Base-by-base conservation (phyloP, 2,113 vertebrate species). In the Gadus chalcogrammus region DNA sequence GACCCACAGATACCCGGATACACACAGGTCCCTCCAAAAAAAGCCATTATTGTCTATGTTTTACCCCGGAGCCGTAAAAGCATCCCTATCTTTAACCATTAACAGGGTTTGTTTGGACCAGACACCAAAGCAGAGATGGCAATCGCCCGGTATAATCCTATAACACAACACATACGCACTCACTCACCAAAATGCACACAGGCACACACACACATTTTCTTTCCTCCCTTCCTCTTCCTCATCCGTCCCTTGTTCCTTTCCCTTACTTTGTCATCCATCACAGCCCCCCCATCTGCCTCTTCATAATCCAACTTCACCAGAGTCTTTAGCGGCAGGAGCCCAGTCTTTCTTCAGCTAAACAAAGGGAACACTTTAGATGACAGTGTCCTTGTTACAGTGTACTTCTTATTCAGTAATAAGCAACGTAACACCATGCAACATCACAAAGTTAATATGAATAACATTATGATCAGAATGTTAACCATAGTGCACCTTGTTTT, bases 81-180 rank as follows among this genome's bases (percentile, higher is more conserved):
- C 74, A 81, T 77, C 20, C 59, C 65, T 42, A 48, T 48, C 81
- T 79, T 77, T 79, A 76, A 53, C 69, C 77, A 84, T 76, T 84
- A 85, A 79, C 52, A 53, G 31, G 65, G 58, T 77, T 80, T 79
- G 81, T 77, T 82, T 81, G 80, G 82, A 81, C 79, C 84, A 85
- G 84, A 82, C 74, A 76, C 76, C 71, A 66, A 74, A 67, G 24
- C 72, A 70, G 38, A 65, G 56, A 82, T 67, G 65, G 31, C 52
- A 24, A 28, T 61, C 58, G 24, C 13, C 6, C 31, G 48, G 31
- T 42, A 27, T 61, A 48, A 48, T 48, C 8, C 42, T 48, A 48
- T 48, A 48, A 13, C 42, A 48, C 42, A 48, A 48, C 42, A 48
- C 58, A 61, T 18, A 42, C 56, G 52, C 17, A 31, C 42, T n/a